A percentile compares a stretch with the other conserved stretches of the same genome.
These are phyloP conservation scores for Cardiocondyla obscurior DNA, from an alignment of 1,140 invertebrate genomes.

Conservation along the genomic window DNA sequence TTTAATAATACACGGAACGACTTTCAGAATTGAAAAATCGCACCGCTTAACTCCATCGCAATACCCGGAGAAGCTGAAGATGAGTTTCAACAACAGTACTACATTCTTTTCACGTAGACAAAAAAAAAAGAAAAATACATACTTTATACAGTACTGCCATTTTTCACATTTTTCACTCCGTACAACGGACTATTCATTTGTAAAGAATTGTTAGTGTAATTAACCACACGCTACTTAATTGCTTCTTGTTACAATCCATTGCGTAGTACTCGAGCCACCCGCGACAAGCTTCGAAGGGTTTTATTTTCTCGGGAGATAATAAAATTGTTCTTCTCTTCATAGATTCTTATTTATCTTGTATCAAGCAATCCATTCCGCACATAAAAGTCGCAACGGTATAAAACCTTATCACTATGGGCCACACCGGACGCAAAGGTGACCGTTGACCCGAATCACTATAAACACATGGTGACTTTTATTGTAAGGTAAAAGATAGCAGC, in stretches of 20 bases:
- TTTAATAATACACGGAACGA: conserved; percentile 71
- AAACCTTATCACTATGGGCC: conserved; percentile 49
- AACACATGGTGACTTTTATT: conserved; percentile 52
- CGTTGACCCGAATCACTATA: conserved; percentile 49
- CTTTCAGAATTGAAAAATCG: conserved; percentile 71
- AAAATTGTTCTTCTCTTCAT: background rate
- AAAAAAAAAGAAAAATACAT: too few species aligned
- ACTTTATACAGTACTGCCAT: conserved; percentile 36
- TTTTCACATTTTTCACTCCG: conserved; percentile 32
- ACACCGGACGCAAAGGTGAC: background rate
- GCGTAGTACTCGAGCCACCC: background rate
- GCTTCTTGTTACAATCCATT: too few species aligned
- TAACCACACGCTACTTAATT: conserved; percentile 14
- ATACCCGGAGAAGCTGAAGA: conserved; percentile 47
- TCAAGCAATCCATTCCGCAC: background rate
- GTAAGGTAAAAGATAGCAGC: background rate
- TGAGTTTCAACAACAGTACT: conserved; percentile 46
- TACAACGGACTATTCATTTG: background rate
- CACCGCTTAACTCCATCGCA: conserved; percentile 67
- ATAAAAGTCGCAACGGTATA: conserved; percentile 42
- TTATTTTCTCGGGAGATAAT: background rate
- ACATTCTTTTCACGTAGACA: conserved; percentile 31
- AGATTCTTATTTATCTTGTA: conserved; percentile 25
- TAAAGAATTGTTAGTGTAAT: conserved; percentile 28
- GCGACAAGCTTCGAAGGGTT: background rate